Percentiles rank a stretch among this genome's conserved stretches.
phyloP scores from a whole-genome alignment of 1,140 invertebrate species.

The Papilio polytes region DNA sequence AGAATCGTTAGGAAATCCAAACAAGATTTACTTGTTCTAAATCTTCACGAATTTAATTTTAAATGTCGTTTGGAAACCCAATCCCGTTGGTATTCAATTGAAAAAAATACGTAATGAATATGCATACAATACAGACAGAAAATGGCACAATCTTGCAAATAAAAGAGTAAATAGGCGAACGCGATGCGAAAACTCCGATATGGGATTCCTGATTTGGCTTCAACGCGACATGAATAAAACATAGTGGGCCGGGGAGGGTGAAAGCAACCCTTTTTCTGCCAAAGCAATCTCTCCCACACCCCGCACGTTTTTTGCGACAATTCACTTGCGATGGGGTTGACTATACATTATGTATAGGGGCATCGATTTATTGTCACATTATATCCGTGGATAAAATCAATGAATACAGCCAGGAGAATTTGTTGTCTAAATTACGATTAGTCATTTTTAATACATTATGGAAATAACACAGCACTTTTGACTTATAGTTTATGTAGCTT shows the following conservation, averaged over 20 bases:
- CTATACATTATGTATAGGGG: conserved; percentile 46
- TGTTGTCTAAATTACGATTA: background rate
- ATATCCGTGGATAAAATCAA: conserved; percentile 7
- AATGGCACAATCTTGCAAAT: conserved; percentile 40
- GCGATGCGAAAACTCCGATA: conserved; percentile 58
- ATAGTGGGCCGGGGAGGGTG: conserved; percentile 55
- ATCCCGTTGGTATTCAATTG: background rate
- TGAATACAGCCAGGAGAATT: background rate
- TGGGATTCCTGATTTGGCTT: conserved; percentile 60
- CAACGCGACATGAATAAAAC: conserved; percentile 75
- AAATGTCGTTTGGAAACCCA: background rate
- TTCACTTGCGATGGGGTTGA: conserved; percentile 51
- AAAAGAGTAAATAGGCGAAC: conserved; percentile 43
- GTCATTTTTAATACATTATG: background rate
- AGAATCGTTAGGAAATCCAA: too few species aligned
- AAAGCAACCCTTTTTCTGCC: conserved; percentile 66
- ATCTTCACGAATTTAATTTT: background rate
- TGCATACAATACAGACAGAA: conserved; percentile 19
- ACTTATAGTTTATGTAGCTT: too few species aligned
- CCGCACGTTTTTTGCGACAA: conserved; percentile 66
- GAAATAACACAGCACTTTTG: too few species aligned
- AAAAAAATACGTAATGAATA: background rate
- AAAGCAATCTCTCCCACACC: conserved; percentile 63
- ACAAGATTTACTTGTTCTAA: too few species aligned
- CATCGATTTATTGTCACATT: conserved; percentile 55